phyloP scores from a whole-genome alignment of 2,888 invertebrate species.

The Philopedon plagiatum region DNA sequence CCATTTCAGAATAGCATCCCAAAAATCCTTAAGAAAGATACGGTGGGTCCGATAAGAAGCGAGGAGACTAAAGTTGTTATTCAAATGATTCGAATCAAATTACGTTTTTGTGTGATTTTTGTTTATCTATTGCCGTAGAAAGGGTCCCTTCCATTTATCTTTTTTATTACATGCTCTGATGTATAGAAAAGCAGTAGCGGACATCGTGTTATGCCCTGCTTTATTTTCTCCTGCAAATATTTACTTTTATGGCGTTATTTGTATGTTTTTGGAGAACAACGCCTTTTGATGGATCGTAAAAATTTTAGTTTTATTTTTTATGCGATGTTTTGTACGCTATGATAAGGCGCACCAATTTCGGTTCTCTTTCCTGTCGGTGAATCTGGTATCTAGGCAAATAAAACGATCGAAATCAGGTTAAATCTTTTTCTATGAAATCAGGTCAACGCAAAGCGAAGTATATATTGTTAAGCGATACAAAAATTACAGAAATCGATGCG shows the following conservation, averaged over 20 bases:
- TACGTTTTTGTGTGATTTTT: constrained; percentile 40
- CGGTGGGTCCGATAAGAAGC: constrained; percentile 27
- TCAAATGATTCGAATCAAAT: constrained; percentile 47
- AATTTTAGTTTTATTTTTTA: too few species aligned
- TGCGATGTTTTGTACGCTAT: too few species aligned
- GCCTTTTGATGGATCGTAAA: too few species aligned
- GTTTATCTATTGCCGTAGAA: constrained; percentile 38
- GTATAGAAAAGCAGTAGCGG: constrained; percentile 16
- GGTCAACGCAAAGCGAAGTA: too few species aligned
- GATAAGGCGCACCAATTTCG: too few species aligned
- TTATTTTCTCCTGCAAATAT: not conserved
- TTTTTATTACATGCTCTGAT: constrained; percentile 22
- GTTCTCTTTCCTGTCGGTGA: too few species aligned
- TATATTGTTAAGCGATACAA: too few species aligned
- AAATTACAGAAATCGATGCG: too few species aligned
- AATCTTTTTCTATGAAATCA: too few species aligned
- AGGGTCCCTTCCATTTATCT: constrained; percentile 15
- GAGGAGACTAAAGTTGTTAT: constrained; percentile 40
- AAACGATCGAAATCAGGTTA: too few species aligned
- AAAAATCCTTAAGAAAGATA: constrained; percentile 21
- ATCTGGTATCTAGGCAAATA: too few species aligned
- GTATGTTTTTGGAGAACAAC: not conserved
- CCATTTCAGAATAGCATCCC: constrained; percentile 5
- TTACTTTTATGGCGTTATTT: not conserved
- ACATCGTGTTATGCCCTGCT: not conserved